Evolutionary conservation across 1,140 invertebrate genomes (phyloP).

Genomic region (Bombus waltoni): DNA sequence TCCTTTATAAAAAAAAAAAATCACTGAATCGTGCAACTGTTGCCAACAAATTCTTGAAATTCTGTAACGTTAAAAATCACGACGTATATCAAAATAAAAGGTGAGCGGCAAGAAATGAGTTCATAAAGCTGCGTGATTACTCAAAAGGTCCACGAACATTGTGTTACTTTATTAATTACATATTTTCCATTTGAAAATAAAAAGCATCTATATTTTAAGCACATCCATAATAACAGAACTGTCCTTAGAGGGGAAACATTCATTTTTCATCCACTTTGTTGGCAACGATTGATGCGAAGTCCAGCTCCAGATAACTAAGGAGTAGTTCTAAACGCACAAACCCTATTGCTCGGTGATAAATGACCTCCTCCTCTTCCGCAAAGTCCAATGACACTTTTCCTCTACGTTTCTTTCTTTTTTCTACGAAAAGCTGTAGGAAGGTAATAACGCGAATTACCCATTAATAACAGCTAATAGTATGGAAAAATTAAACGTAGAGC

Average conservation of each 20-base stretch:
- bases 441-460: not conserved
- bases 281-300: not conserved
- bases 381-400: not conserved
- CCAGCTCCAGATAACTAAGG: not conserved
- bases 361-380: not conserved
- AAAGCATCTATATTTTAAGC: not conserved
- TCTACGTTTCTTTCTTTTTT: not conserved
- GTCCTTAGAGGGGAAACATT: not conserved
- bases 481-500: not conserved
- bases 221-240: not conserved
- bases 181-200: no score
- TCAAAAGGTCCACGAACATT: not conserved
- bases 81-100: no score
- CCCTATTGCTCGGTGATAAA: not conserved
- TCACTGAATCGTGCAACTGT: no score
- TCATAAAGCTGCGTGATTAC: not conserved
- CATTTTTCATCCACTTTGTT: not conserved
- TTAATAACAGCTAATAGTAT: not conserved
- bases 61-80: no score
- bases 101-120: not conserved
- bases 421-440: not conserved
- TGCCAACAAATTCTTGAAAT: no score
- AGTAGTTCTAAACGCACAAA: not conserved
- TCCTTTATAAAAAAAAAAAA: no score
- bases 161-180: not conserved